Evolutionary conservation across 2,113 vertebrate genomes (phyloP).

Genomic region (Passer montanus): DNA sequence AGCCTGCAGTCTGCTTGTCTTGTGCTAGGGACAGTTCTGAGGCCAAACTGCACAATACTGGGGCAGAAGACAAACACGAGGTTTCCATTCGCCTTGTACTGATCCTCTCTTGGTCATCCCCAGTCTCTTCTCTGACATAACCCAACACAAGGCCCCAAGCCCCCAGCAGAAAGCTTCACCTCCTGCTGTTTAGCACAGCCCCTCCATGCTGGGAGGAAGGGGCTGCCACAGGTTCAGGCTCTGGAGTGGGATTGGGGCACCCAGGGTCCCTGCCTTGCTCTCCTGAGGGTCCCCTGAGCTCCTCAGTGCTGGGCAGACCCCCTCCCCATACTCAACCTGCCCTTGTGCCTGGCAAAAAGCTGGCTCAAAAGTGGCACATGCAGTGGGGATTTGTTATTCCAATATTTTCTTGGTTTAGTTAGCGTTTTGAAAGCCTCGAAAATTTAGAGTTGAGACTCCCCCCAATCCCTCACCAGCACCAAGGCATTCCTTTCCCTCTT

Average conservation of each 20-base stretch:
- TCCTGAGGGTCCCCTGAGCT: neutral
- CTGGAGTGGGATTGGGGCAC: neutral
- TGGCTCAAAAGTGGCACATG: neutral
- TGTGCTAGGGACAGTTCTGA: neutral
- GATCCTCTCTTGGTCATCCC: neutral
- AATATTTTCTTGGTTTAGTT: neutral
- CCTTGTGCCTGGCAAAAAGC: rapidly evolving
- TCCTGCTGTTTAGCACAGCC: neutral
- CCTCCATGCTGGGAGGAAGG: rapidly evolving
- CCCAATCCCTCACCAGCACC: rapidly evolving
- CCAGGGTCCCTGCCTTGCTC: rapidly evolving
- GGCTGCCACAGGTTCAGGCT: neutral
- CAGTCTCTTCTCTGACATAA: neutral
- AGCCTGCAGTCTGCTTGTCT: neutral
- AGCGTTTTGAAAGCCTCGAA: neutral
- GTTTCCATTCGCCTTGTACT: neutral
- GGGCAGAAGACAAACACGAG: neutral
- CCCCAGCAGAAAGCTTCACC: neutral
- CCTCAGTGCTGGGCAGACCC: neutral
- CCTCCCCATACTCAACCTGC: rapidly evolving
- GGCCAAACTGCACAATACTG: rapidly evolving
- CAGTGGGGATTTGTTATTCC: neutral
- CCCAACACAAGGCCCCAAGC: neutral
- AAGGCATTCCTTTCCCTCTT: rapidly evolving
- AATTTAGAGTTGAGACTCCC: rapidly evolving